Evolutionary conservation across 2,797 vertebrate genomes (phyloP).

Genomic region (Triplophysa yarkandensis): DNA sequence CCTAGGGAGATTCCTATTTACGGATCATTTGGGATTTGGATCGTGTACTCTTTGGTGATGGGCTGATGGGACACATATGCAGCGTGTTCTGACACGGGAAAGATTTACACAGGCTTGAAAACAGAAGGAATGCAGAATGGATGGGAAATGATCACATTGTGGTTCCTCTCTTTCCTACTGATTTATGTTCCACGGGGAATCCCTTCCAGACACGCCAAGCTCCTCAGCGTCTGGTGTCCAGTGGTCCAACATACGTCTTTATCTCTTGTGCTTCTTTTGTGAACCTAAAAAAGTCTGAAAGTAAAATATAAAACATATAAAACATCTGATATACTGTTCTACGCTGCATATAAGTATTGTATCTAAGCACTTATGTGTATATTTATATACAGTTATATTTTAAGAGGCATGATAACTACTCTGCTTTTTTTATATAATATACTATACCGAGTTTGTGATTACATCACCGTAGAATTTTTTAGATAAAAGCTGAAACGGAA

Average conservation of each 20-base stretch:
- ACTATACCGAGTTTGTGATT: no score
- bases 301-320: no score
- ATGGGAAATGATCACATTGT: conserved; percentile 46
- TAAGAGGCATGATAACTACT: no score
- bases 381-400: no score
- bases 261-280: conserved; percentile 15
- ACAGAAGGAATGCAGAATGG: conserved; percentile 54
- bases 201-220: conserved; percentile 47
- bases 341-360: no score
- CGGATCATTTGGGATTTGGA: conserved; percentile 49
- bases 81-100: conserved; percentile 44
- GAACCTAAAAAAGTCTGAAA: background rate
- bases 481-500: no score
- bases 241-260: conserved; percentile 34
- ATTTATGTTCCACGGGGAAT: conserved; percentile 52
- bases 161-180: conserved; percentile 42
- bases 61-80: conserved; percentile 55
- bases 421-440: no score
- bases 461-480: no score
- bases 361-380: no score
- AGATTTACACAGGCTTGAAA: conserved; percentile 52
- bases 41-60: conserved; percentile 25
- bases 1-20: conserved; percentile 49
- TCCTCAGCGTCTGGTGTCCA: conserved; percentile 42
- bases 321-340: no score